Conservation (phyloP, 1,140 invertebrate species). For the Tigriopus japonicus region DNA sequence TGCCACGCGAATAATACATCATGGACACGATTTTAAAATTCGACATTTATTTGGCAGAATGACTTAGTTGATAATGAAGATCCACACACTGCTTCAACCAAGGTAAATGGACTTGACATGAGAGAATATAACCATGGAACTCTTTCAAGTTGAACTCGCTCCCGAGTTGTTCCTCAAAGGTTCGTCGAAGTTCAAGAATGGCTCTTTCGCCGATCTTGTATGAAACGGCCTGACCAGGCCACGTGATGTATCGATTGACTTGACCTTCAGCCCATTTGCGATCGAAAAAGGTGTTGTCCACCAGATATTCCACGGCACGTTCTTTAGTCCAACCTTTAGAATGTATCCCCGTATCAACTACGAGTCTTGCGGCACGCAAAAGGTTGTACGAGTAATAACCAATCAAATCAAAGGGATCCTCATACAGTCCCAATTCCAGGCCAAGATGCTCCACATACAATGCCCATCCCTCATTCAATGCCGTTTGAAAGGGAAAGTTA, state of each 20-base stretch:
- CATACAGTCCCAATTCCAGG: conserved; percentile 26
- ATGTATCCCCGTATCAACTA: conserved; percentile 31
- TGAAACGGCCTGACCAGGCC: conserved; percentile 30
- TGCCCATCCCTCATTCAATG: conserved; percentile 24
- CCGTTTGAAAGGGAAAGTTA: not conserved
- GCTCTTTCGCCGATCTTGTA: conserved; percentile 33
- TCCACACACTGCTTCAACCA: not conserved
- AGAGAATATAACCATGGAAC: conserved; percentile 25
- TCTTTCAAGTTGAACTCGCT: conserved; percentile 23
- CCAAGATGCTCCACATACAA: conserved; percentile 28
- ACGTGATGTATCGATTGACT: conserved; percentile 27
- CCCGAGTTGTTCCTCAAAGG: conserved; percentile 24
- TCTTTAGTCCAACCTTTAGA: conserved; percentile 26
- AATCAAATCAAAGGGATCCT: conserved; percentile 18
- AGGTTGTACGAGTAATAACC: conserved; percentile 25
- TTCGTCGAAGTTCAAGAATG: conserved; percentile 26
- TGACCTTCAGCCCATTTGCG: not conserved
- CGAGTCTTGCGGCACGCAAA: conserved; percentile 26
- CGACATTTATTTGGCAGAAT: too few species aligned
- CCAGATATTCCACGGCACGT: conserved; percentile 18
- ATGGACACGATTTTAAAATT: too few species aligned
- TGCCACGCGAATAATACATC: too few species aligned
- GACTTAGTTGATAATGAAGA: not conserved
- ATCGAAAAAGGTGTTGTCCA: not conserved
- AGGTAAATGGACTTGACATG: conserved; percentile 23